phyloP scores from a whole-genome alignment of 2,888 invertebrate species.

The Epiblema foenella region DNA sequence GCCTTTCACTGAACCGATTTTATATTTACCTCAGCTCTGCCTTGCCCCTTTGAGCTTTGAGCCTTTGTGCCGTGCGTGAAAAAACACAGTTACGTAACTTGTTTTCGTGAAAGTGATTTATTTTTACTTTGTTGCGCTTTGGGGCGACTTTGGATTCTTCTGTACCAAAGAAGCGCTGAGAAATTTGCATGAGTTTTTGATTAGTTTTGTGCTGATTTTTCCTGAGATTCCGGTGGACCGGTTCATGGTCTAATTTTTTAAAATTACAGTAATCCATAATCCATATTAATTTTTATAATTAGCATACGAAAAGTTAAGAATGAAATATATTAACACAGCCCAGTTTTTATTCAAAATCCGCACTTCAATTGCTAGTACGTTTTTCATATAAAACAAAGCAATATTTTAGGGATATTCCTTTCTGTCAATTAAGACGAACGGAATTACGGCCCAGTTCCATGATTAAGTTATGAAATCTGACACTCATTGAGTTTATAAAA shows the following conservation, averaged over 20 bases:
- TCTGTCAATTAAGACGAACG: too few relatives aligned
- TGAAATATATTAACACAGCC: too few relatives aligned
- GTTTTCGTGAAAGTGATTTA: constrained; percentile 41
- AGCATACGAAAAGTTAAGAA: too few relatives aligned
- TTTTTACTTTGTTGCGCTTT: constrained; percentile 41
- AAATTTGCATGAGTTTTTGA: background rate
- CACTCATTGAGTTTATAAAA: background rate
- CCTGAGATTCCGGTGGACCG: background rate
- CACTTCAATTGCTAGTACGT: too few relatives aligned
- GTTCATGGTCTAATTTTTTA: background rate
- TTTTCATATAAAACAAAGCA: too few relatives aligned
- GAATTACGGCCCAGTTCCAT: too few relatives aligned
- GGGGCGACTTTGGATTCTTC: constrained; percentile 18
- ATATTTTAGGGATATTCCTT: too few relatives aligned
- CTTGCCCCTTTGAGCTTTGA: constrained; percentile 31
- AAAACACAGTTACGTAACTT: constrained; percentile 40
- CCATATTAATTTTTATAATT: too few relatives aligned
- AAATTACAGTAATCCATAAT: too few relatives aligned
- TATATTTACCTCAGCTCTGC: background rate
- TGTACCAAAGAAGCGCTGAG: constrained; percentile 27
- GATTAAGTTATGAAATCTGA: background rate
- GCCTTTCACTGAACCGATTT: constrained; percentile 23
- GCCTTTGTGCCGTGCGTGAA: constrained; percentile 40
- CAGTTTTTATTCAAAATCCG: too few relatives aligned
- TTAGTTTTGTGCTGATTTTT: constrained; percentile 10